These are phyloP conservation scores for Florisuga fusca DNA, from an alignment of 2,797 vertebrate species.

Conservation along the genomic window DNA sequence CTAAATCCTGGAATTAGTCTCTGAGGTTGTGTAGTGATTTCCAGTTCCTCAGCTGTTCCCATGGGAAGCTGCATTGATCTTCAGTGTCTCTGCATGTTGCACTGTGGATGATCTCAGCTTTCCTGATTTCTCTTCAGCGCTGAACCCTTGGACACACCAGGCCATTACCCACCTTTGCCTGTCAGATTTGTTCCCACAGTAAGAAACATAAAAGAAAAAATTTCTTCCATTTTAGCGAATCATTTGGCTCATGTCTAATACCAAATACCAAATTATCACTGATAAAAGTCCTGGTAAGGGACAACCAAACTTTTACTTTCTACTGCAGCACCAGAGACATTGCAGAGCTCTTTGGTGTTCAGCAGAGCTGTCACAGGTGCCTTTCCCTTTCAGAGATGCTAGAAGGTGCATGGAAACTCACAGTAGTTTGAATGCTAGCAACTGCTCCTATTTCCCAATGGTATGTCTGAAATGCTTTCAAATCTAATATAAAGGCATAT, in stretches of 20 bases:
- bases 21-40: not conserved
- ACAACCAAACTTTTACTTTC: not conserved
- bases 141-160: not conserved
- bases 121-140: not conserved
- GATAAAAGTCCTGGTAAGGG: not conserved
- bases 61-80: not conserved
- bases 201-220: not conserved
- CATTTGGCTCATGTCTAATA: not conserved
- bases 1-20: not conserved
- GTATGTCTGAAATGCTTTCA: not conserved
- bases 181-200: not conserved
- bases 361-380: not conserved
- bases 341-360: not conserved
- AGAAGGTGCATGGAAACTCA: not conserved
- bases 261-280: not conserved
- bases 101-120: not conserved
- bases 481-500: not conserved
- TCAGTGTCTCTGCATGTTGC: not conserved
- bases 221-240: not conserved
- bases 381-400: not conserved
- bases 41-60: not conserved
- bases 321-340: not conserved
- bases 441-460: not conserved
- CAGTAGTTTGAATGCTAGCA: not conserved
- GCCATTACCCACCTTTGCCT: not conserved